Base-by-base conservation (phyloP, 2,113 vertebrate genomes). In the Callionymus lyra region DNA sequence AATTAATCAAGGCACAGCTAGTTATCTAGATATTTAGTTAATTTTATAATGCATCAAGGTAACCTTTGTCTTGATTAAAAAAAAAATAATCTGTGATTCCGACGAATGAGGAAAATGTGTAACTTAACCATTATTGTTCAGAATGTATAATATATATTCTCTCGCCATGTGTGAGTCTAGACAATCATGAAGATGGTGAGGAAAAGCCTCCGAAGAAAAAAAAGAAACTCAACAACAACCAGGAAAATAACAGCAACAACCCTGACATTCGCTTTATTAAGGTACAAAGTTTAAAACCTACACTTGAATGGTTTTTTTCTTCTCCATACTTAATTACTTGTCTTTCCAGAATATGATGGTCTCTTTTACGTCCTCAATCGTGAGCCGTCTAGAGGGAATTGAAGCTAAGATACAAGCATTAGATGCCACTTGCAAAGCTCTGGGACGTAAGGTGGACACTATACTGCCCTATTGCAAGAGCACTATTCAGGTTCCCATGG, bases 401-500 rank as follows among this genome's bases (percentile, higher is more conserved):
- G 95, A 98, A 67, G 86, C 89, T 10, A 98, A 97, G 80, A 71
- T 98, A 52, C 90, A 92, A 65, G 86, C 91, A 0, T 77, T 98
- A 1, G 93, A 98, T 59, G 87, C 91, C 1, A 93, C 92, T 10
- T 97, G 92, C 66, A 93, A 90, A 56, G 91, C 90, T 1, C 53
- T 98, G 59, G 92, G 91, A 57, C 90, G 93, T 63, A 98, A 97
- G 62, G 64, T 98, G 71, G 95, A 98, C 68, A 81, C 86, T 14
- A 86, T 94, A 21, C 83, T 92, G 65, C 90, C 90, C 45, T 91
- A 89, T 75, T 86, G 89, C 63, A 97, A 95, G 69, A 93, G 87
- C 48, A 90, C 92, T 16, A 95, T 98, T 62, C 95, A 97, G 63
- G 94, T 98, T 35, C 92, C 92, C 41, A 97, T 98, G 95, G 90